Base-by-base conservation (phyloP, 2,113 vertebrate species). In the Anoura caudifer region DNA sequence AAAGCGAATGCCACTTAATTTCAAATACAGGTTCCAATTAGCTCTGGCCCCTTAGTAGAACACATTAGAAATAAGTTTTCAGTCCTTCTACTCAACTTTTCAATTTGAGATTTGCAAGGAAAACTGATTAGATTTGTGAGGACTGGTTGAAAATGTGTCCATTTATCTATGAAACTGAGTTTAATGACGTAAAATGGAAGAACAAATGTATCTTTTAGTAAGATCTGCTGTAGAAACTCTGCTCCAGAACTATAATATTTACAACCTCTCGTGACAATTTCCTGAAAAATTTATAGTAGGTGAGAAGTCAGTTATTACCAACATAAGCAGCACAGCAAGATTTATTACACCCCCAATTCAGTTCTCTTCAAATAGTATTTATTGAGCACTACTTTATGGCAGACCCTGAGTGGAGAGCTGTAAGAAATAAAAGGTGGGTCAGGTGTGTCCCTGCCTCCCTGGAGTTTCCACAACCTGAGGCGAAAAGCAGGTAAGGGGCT, bases 291-390 rank as follows among this genome's bases (percentile, higher is more conserved):
- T 45, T 77, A 83, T 69, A 91, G 47, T 50, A 43, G 82, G 52
- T 89, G 45, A 94, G 69, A 93, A 93, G 43, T 88, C 73, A 93
- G 15, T 67, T 94, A 95, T 93, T 67, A 52, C n/a, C 50, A 81
- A 81, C 43, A 73, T 36, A 89, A 56, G 19, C 69, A 88, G 5
- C 54, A 86, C 3, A 56, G 20, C 2, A 82, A 22, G 54, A 86
- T 84, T 87, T 77, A 81, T 50, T 73, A 45, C n/a, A 2, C 20
- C 59, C 80, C 54, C 56, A 73, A 87, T 41, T 81, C 87, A 59
- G 7, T 50, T 94, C n/a, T 38, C 79, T 91, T 87, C 45, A 90
- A 93, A 28, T 86, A 82, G 54, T 75, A 52, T 76, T 69, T 77
- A 83, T 16, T 92, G 65, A 77, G n/a, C 2, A n/a, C 26, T 26